Percentiles rank a stretch among this genome's conserved stretches.
phyloP scores from a whole-genome alignment of 92 coral and sea anemone genomes.

The Nematostella vectensis region DNA sequence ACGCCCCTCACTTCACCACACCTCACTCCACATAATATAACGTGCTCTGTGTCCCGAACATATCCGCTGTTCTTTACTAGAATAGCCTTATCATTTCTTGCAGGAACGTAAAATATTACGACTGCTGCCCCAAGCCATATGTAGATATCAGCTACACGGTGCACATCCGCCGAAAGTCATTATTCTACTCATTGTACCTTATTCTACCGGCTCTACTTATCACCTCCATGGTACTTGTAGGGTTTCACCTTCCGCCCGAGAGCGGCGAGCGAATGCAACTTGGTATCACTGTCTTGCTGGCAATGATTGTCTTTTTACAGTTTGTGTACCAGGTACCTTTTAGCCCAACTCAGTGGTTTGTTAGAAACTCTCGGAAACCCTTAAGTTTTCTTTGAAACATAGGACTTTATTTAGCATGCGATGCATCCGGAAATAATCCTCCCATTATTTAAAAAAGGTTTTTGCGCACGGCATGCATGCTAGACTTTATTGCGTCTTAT shows the following conservation, averaged over 20 bases:
- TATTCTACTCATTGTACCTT: slow-evolving; percentile 33
- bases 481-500: too few relatives aligned
- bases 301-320: slow-evolving; percentile 47
- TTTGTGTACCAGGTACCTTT: slow-evolving; percentile 41
- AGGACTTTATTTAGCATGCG: too few relatives aligned
- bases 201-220: slow-evolving; percentile 44
- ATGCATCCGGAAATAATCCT: too few relatives aligned
- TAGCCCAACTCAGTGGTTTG: too few relatives aligned
- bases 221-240: slow-evolving; percentile 36
- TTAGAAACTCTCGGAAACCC: too few relatives aligned
- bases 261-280: slow-evolving; percentile 43
- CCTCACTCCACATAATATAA: too few relatives aligned
- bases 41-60: too few relatives aligned
- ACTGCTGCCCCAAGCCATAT: slow-evolving; percentile 54
- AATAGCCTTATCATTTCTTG: too few relatives aligned
- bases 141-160: slow-evolving; percentile 35
- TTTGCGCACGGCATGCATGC: too few relatives aligned
- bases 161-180: slow-evolving; percentile 39
- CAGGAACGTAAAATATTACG: slow-evolving; percentile 29
- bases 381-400: too few relatives aligned
- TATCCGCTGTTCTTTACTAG: neutral
- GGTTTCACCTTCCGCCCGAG: slow-evolving; percentile 45
- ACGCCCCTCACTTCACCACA: too few relatives aligned
- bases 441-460: too few relatives aligned
- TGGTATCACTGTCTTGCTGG: slow-evolving; percentile 44